These are phyloP conservation scores for Orbicella faveolata DNA, from an alignment of 64 coral and sea anemone species.

Conservation along the genomic window DNA sequence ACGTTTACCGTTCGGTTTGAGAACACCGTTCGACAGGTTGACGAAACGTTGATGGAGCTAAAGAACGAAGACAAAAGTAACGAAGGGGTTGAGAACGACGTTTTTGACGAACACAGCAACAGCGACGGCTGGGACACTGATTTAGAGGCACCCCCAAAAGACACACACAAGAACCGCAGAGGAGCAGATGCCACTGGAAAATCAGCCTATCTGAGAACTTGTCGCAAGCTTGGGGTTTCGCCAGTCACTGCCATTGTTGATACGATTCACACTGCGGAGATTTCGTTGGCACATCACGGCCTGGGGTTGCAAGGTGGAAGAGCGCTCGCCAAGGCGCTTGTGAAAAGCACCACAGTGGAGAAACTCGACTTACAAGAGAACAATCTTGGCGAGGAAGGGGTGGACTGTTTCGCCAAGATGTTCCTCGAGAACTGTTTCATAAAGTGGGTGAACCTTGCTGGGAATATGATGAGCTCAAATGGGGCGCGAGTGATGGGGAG, in stretches of 20 bases:
- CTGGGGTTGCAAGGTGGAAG: conserved; percentile 58
- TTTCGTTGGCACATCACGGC: conserved; percentile 68
- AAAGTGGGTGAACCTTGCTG: conserved; percentile 56
- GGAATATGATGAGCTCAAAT: conserved; percentile 52
- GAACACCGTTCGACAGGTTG: conserved; percentile 1
- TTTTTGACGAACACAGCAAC: conserved; percentile 12
- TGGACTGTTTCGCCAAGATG: conserved; percentile 64
- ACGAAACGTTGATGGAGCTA: neutral
- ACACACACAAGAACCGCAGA: conserved; percentile 10
- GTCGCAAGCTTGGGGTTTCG: conserved; percentile 36
- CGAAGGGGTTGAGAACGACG: neutral
- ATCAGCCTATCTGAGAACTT: conserved; percentile 55
- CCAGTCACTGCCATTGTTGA: conserved; percentile 39
- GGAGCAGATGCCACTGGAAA: conserved; percentile 56
- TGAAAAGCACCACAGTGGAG: conserved; percentile 66
- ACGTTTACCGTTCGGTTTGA: neutral
- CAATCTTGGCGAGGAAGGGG: conserved; percentile 66
- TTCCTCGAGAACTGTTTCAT: conserved; percentile 68
- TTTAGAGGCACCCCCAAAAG: conserved; percentile 46
- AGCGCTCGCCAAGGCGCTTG: conserved; percentile 56
- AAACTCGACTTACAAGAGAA: conserved; percentile 70
- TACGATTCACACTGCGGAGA: conserved; percentile 62
- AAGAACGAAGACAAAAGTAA: neutral
- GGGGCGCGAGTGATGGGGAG: conserved; percentile 55
- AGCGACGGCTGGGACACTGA: conserved; percentile 66